Evolutionary conservation across 2,797 vertebrate genomes (phyloP).

Genomic region (Myotis findleyi): DNA sequence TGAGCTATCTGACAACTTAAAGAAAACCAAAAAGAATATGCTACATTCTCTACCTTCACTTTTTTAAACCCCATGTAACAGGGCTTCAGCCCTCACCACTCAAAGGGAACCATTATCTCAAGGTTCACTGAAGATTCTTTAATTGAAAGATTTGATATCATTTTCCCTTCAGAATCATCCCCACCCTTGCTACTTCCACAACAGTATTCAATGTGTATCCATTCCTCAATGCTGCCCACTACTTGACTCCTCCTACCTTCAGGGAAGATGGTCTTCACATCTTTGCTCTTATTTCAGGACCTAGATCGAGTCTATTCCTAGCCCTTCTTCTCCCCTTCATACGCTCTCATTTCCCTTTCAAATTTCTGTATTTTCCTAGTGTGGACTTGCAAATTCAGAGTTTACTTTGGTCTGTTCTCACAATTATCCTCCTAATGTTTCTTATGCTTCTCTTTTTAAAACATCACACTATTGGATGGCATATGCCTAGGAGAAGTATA

Average conservation of each 20-base stretch:
- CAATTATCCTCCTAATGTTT: background rate
- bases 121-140: background rate
- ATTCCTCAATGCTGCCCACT: rapidly evolving
- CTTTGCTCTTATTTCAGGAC: background rate
- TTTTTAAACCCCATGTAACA: background rate
- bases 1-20: background rate
- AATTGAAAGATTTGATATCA: background rate
- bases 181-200: background rate
- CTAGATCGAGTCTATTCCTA: background rate
- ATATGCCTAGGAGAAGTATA: background rate
- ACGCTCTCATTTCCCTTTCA: background rate
- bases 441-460: background rate
- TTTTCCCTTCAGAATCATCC: background rate
- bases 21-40: background rate
- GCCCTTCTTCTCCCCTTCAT: background rate
- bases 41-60: background rate
- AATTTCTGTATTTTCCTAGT: background rate
- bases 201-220: background rate
- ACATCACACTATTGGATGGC: background rate
- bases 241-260: background rate
- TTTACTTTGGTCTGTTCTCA: background rate
- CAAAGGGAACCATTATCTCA: background rate
- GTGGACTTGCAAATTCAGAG: background rate
- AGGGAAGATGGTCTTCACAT: background rate
- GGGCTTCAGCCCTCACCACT: background rate